These are phyloP conservation scores for Tetragnatha montana DNA, from an alignment of 2,888 invertebrate species.

Conservation along the genomic window DNA sequence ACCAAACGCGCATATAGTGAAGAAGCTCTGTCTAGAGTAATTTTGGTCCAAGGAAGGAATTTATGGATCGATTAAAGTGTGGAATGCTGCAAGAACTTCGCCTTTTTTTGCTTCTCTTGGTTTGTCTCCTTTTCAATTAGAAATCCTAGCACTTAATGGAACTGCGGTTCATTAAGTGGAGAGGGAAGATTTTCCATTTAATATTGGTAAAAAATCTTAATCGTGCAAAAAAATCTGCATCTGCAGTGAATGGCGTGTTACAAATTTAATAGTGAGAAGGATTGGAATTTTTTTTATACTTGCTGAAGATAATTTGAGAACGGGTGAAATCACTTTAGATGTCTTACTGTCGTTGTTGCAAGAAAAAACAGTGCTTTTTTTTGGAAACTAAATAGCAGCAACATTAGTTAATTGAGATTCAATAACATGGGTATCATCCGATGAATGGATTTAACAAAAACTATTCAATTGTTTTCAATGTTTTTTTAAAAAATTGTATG, in stretches of 20 bases:
- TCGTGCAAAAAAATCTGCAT: conserved; percentile 26
- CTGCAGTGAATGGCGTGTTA: conserved; percentile 2
- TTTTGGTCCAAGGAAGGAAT: conserved; percentile 48
- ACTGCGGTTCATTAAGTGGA: conserved; percentile 32
- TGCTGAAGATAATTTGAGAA: not conserved
- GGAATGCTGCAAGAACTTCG: conserved; percentile 45
- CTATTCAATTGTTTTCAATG: no score
- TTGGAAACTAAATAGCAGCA: no score
- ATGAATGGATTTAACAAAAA: no score
- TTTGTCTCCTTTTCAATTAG: conserved; percentile 40
- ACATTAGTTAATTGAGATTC: no score
- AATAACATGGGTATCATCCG: no score
- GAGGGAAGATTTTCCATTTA: conserved; percentile 24
- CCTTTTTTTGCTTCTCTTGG: conserved; percentile 1
- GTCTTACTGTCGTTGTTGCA: no score
- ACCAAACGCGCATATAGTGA: conserved; percentile 21
- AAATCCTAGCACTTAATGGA: conserved; percentile 47
- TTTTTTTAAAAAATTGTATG: no score
- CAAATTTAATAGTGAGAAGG: not conserved
- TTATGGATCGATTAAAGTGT: conserved; percentile 49
- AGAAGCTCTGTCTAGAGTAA: conserved; percentile 46
- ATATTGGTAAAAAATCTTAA: conserved; percentile 4
- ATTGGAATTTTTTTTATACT: not conserved
- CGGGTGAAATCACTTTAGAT: not conserved
- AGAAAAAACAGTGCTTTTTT: no score